Conservation (phyloP, 35 echinoderm and acorn worm species). For the Hemicentrotus pulcherrimus region DNA sequence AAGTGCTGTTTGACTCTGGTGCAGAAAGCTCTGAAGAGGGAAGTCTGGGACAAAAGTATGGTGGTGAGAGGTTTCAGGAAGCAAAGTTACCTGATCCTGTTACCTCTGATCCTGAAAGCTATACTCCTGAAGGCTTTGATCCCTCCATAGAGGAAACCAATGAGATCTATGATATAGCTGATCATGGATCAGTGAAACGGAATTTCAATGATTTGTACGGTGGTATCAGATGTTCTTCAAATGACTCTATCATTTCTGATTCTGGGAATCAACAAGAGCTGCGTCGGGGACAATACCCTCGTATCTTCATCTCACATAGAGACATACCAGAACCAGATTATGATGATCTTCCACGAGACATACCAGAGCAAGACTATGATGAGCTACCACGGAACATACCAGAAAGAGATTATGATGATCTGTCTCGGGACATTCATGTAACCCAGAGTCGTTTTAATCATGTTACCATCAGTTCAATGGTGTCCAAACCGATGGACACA, state of each 20-base stretch:
- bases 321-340: constrained; percentile 10
- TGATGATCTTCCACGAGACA: neutral
- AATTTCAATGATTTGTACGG: neutral
- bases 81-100: neutral
- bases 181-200: neutral
- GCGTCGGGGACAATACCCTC: neutral
- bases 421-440: neutral
- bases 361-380: neutral
- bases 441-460: neutral
- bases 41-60: neutral
- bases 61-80: neutral
- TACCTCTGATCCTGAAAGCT: neutral
- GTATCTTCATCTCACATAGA: neutral
- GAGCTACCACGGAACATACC: neutral
- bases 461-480: neutral
- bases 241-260: neutral
- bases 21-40: constrained; percentile 18
- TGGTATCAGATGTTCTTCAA: neutral
- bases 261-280: neutral
- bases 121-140: neutral
- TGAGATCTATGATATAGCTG: neutral
- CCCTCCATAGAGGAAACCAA: neutral
- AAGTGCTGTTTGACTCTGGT: constrained; percentile 18
- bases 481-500: neutral
- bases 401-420: constrained; percentile 18